phyloP scores from a whole-genome alignment of 2,888 invertebrate genomes.

The Operophtera brumata region DNA sequence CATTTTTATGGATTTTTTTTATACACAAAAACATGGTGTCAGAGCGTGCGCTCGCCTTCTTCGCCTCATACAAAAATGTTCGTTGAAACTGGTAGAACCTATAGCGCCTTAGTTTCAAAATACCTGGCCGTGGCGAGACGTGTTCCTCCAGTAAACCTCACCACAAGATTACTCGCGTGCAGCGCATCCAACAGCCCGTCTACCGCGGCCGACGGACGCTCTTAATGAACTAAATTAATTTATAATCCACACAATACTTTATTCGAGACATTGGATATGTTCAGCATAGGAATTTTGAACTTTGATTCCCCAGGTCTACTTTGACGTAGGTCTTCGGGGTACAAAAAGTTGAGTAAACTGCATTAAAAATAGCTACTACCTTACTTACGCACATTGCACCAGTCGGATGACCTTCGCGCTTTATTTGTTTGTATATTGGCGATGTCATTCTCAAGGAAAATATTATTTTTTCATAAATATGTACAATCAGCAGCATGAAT shows the following conservation, averaged over 20 bases:
- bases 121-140: conserved; percentile 37
- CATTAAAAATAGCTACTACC: no score
- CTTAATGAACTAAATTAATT: conserved; percentile 36
- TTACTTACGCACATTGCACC: neutral
- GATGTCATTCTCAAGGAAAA: no score
- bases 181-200: conserved; percentile 5
- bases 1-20: no score
- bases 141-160: conserved; percentile 35
- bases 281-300: conserved; percentile 21
- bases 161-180: conserved; percentile 37
- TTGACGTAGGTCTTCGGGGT: neutral
- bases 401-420: neutral
- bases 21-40: no score
- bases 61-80: no score
- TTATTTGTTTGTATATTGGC: no score
- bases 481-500: no score
- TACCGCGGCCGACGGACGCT: conserved; percentile 16
- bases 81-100: no score
- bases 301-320: conserved; percentile 6
- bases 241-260: conserved; percentile 17
- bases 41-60: no score
- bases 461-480: no score
- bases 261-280: conserved; percentile 1
- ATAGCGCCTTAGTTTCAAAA: conserved; percentile 19
- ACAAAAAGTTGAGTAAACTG: neutral